Conservation (phyloP, 1,140 invertebrate species). For the Ceratosolen solmsi region DNA sequence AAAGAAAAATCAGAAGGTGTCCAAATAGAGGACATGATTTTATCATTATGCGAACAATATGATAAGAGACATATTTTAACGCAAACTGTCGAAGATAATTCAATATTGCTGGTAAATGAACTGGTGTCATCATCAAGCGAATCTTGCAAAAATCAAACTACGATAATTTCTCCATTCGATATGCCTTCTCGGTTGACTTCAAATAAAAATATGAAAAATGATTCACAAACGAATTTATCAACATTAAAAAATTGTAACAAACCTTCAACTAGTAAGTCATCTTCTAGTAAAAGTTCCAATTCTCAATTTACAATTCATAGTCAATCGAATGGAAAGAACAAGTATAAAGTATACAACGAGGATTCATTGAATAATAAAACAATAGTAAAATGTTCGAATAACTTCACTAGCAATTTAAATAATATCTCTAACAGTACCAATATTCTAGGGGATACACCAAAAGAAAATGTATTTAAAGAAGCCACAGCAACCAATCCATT, state of each 20-base stretch:
- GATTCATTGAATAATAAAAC: no score
- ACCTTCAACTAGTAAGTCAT: neutral
- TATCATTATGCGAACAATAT: neutral
- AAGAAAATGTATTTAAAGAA: neutral
- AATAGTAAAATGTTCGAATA: no score
- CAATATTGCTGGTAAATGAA: neutral
- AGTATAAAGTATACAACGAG: no score
- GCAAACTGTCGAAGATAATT: neutral
- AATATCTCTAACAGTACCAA: neutral
- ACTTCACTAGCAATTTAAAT: constrained; percentile 4
- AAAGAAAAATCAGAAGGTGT: neutral
- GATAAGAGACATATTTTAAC: neutral
- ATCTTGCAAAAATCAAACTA: neutral
- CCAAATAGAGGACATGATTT: neutral
- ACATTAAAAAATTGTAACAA: neutral
- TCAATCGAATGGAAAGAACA: neutral
- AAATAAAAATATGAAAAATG: neutral
- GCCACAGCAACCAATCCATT: neutral
- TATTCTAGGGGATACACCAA: neutral
- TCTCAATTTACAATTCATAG: neutral
- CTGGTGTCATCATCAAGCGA: neutral
- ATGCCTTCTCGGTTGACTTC: neutral
- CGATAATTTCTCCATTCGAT: neutral
- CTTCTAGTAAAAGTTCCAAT: neutral
- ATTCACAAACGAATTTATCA: neutral